phyloP scores from a whole-genome alignment of 2,797 vertebrate species.

The Pelochelys cantorii region DNA sequence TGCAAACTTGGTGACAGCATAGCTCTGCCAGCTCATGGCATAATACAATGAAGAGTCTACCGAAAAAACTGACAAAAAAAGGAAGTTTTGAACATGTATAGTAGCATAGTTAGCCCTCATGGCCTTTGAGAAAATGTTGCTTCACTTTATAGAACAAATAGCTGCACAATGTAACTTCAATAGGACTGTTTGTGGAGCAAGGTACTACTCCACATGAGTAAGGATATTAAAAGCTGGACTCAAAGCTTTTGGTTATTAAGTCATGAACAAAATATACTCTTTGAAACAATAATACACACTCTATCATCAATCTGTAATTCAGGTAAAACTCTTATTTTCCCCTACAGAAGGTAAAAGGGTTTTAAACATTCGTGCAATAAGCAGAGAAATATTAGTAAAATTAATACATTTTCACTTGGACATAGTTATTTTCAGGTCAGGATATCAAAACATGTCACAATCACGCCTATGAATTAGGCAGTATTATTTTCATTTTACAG shows the following conservation, averaged over 20 bases:
- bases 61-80: accelerated
- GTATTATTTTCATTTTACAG: not conserved
- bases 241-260: not conserved
- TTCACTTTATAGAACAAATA: not conserved
- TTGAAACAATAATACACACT: not conserved
- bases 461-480: not conserved
- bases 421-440: accelerated
- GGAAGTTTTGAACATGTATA: not conserved
- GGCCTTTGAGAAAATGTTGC: not conserved
- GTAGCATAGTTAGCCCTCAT: not conserved
- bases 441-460: accelerated
- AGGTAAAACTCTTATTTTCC: not conserved
- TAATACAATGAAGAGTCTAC: not conserved
- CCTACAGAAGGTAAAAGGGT: not conserved
- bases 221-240: not conserved
- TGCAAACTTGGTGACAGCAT: slow-evolving; percentile 19
- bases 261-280: not conserved
- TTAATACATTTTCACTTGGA: accelerated
- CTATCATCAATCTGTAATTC: not conserved
- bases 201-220: not conserved
- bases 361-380: not conserved
- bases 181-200: not conserved
- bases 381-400: not conserved
- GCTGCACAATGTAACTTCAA: not conserved
- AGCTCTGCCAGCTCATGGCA: slow-evolving; percentile 11